Base-by-base conservation (phyloP, 2,888 invertebrate genomes). In the Nudaria mundana region DNA sequence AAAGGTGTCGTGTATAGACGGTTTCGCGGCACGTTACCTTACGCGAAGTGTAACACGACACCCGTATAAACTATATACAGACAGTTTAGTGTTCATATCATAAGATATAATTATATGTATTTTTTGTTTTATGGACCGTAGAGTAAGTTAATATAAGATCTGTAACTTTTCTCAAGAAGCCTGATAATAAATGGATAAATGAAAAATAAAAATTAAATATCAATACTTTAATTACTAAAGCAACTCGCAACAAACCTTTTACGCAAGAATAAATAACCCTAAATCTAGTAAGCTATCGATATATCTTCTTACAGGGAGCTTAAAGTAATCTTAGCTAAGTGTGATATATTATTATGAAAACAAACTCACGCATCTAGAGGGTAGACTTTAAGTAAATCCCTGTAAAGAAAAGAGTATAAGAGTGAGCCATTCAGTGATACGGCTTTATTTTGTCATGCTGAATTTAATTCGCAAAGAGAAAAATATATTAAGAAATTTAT, bases 321-420 rank as follows among this genome's bases (percentile, higher is more conserved):
- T 78, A 69, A 62, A 71, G 72, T 79, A 82, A 81, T 82, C 80
- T 74, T 63, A 47, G 72, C 67, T 79, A 76, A 81, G 75, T 76
- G 79, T 80, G 76, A 82, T 81, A 73, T 78, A 82, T 81, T 79
- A 75, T 75, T 71, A 63, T 45, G 63, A 67, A 81, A 80, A 76
- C 74, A 81, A 78, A 72, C 73, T 70, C 66, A 65, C 65, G 66
- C 65, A 63, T 60, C 54, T 51, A 55, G 52, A 14, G 40, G 39
- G 36, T 40, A 62, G 60, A 54, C 62, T 64, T 58, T 41, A 48
- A 63, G 59, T 65, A 67, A 70, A 73, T 69, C 71, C 64, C 48
- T 44, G 55, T 57, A 64, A 71, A 71, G 70, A 64, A 73, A 64
- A 61, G 47, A 60, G 54, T 61, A 74, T 72, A 65, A 51, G 67